A percentile compares a stretch with the other conserved stretches of the same genome.
phyloP scores from a whole-genome alignment of 2,113 vertebrate genomes.

The Oreochromis tanganicae region DNA sequence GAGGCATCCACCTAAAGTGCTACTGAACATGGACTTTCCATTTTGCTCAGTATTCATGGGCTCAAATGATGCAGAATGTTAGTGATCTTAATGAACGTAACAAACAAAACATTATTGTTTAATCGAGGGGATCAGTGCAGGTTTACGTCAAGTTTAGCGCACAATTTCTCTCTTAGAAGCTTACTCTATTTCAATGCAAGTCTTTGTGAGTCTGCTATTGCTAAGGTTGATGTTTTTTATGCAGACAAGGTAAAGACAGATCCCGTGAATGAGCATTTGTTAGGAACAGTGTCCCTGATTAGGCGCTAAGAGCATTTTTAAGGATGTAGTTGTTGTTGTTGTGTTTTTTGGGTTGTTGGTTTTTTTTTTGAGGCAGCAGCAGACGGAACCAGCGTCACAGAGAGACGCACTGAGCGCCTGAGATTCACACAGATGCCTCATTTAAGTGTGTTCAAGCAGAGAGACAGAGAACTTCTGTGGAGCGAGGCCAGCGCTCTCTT shows the following conservation, averaged over 20 bases:
- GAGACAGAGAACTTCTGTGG: slow-evolving; percentile 73
- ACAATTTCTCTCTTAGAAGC: neutral
- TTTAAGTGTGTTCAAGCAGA: slow-evolving; percentile 66
- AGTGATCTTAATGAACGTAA: neutral
- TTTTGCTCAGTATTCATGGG: neutral
- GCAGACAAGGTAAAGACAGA: neutral
- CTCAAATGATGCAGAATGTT: neutral
- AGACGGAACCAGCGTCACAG: slow-evolving; percentile 43
- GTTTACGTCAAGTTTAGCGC: neutral
- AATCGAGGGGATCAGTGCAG: neutral
- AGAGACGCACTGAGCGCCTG: slow-evolving; percentile 17
- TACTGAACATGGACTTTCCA: neutral
- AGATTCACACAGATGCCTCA: slow-evolving; percentile 66
- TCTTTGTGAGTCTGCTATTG: neutral
- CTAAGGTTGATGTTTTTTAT: neutral
- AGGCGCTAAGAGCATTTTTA: slow-evolving; percentile 19
- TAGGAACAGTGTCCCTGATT: slow-evolving; percentile 34
- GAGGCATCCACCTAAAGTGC: neutral
- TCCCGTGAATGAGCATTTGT: neutral
- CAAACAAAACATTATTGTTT: slow-evolving; percentile 1
- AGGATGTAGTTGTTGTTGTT: slow-evolving; percentile 42
- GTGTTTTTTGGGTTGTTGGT: neutral
- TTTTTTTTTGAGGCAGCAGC: neutral
- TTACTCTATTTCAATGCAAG: neutral
- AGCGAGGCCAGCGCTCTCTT: slow-evolving; percentile 50